Evolutionary conservation across 2,113 vertebrate genomes (phyloP).

Genomic region (Ptilorrhoa leucosticta): DNA sequence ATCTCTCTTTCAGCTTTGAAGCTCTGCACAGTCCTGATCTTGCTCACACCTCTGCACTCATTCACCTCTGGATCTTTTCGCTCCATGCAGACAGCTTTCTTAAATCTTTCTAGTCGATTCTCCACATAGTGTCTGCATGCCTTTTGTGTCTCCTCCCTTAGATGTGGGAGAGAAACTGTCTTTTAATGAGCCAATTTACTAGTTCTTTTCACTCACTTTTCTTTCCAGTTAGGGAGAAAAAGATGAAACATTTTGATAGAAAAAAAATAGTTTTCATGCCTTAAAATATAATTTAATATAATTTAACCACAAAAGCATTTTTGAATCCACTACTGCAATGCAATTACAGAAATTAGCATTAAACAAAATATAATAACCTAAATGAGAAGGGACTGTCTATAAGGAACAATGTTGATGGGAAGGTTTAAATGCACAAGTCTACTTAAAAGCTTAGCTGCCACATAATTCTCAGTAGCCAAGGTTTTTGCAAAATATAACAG

Average conservation of each 20-base stretch:
- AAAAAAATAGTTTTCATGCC: neutral
- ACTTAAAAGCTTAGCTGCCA: neutral
- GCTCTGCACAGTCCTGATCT: neutral
- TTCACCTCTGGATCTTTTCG: neutral
- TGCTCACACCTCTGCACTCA: neutral
- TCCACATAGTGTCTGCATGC: neutral
- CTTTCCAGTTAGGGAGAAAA: neutral
- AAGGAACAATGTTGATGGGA: neutral
- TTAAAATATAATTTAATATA: neutral
- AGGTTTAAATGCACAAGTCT: neutral
- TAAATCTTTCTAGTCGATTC: neutral
- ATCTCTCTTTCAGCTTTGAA: neutral
- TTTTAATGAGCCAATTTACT: conserved; percentile 28
- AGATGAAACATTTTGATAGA: neutral
- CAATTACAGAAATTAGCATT: neutral
- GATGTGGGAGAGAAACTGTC: neutral
- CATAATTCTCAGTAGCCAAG: neutral
- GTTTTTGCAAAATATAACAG: neutral
- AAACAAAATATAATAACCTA: neutral
- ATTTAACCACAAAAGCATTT: neutral
- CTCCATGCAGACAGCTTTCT: neutral
- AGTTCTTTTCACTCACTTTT: neutral
- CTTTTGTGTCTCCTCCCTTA: neutral
- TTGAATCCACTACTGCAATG: neutral
- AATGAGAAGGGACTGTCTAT: neutral